phyloP scores from a whole-genome alignment of 2,888 invertebrate genomes.

The Acleris laterana region DNA sequence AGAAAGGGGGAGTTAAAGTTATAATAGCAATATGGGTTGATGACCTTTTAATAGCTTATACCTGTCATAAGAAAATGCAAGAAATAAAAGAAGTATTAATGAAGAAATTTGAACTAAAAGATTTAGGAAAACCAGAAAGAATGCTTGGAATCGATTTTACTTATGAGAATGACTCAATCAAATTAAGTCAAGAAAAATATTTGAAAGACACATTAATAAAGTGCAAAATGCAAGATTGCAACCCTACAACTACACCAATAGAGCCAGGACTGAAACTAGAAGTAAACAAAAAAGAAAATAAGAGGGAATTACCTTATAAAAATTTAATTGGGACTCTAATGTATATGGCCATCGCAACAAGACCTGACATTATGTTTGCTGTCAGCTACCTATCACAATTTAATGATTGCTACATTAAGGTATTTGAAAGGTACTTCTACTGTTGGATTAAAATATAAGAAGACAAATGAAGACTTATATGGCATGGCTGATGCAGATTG shows the following conservation, averaged over 20 bases:
- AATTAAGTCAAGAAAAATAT: not conserved
- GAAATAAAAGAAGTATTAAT: not conserved
- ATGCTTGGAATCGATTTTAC: not conserved
- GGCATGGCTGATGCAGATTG: too few relatives aligned
- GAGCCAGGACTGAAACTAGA: too few relatives aligned
- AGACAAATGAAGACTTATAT: too few relatives aligned
- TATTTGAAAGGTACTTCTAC: too few relatives aligned
- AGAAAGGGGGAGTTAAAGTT: not conserved
- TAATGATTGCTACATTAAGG: too few relatives aligned
- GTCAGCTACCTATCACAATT: not conserved
- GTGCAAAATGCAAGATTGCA: not conserved
- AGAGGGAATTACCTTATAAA: not conserved
- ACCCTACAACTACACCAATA: not conserved
- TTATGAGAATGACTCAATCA: not conserved
- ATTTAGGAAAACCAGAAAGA: not conserved
- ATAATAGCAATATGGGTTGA: not conserved
- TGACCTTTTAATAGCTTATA: not conserved
- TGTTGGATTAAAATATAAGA: too few relatives aligned
- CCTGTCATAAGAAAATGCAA: not conserved
- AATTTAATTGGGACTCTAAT: not conserved
- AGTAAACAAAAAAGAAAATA: not conserved
- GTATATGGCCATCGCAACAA: constrained; percentile 3
- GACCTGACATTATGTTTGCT: constrained; percentile 29
- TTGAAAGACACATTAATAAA: not conserved
- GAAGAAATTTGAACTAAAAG: not conserved